Conservation (phyloP, 2,797 vertebrate species). For the Leptodactylus fallax region DNA sequence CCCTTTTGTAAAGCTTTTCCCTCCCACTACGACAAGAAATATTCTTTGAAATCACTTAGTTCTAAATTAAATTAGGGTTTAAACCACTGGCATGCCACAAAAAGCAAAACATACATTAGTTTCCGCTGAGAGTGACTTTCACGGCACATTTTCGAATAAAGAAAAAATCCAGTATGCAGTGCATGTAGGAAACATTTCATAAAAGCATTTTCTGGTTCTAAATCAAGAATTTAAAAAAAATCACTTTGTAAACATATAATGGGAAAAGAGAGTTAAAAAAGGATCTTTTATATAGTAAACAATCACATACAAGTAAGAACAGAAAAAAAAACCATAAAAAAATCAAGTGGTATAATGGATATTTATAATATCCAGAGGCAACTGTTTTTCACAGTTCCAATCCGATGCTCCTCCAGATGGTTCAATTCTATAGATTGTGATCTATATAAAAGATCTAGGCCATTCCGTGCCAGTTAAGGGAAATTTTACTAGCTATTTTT, state of each 20-base stretch:
- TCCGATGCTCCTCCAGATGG: too few species aligned
- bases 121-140: background rate
- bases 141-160: background rate
- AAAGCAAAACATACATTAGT: slow-evolving; percentile 15
- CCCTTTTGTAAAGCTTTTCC: background rate
- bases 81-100: background rate
- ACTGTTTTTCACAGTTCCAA: too few species aligned
- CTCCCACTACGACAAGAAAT: background rate
- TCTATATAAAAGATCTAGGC: background rate
- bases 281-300: background rate
- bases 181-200: background rate
- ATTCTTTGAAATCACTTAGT: background rate
- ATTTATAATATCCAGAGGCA: background rate
- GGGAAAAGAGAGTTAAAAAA: background rate
- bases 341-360: background rate
- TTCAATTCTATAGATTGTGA: too few species aligned
- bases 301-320: too few species aligned
- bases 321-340: background rate
- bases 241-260: background rate
- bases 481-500: background rate
- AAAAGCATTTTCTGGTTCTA: background rate
- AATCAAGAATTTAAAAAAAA: background rate
- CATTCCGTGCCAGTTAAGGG: background rate
- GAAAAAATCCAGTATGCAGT: background rate
- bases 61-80: slow-evolving; percentile 2